phyloP scores from a whole-genome alignment of 2,113 vertebrate species.

The Proteles cristata region DNA sequence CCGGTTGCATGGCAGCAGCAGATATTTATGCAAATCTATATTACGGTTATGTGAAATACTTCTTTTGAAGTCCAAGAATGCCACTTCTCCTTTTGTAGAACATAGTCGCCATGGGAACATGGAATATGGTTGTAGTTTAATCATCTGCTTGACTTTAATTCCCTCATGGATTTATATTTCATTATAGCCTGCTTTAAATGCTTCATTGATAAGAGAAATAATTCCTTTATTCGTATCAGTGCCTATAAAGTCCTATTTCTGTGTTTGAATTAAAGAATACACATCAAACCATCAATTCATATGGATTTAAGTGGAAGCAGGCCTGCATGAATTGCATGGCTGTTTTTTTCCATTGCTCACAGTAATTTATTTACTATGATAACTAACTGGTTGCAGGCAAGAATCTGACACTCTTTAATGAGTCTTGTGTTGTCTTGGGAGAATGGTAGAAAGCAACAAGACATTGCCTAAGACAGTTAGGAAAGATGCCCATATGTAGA shows the following conservation, averaged over 20 bases:
- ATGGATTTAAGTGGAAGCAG: not conserved
- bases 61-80: not conserved
- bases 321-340: not conserved
- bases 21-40: not conserved
- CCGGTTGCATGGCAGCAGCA: not conserved
- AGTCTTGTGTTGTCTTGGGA: not conserved
- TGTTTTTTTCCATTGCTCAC: not conserved
- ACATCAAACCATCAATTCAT: not conserved
- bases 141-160: not conserved
- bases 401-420: not conserved
- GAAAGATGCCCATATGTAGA: not conserved
- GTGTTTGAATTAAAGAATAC: not conserved
- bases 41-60: not conserved
- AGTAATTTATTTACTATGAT: constrained; percentile 5
- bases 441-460: not conserved
- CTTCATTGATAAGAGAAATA: not conserved
- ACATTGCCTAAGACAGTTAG: not conserved
- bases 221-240: not conserved
- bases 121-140: not conserved
- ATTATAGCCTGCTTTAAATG: not conserved
- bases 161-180: not conserved
- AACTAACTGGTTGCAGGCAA: not conserved
- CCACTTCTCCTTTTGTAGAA: not conserved
- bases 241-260: not conserved
- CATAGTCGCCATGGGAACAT: not conserved